Base-by-base conservation (phyloP, 2,888 invertebrate species). In the Rotaria socialis region DNA sequence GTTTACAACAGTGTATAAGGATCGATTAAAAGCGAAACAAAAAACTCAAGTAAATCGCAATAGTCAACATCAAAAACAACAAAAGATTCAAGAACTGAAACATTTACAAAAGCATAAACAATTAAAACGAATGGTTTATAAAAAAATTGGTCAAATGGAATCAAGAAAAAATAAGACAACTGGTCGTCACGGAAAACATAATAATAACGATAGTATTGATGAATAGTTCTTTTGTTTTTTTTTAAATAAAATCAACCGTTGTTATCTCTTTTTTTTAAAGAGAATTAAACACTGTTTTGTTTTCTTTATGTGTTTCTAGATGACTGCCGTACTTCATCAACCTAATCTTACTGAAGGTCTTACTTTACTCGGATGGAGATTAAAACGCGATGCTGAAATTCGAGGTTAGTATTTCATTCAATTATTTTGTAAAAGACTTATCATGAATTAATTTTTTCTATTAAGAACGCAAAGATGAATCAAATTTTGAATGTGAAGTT, bases 31-130 rank as follows among this genome's bases (percentile, higher is more conserved):
- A 60, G 5, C 41, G 14, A 86, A 85, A 60, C 74, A 85, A 75
- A 85, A 85, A 43, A 52, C 50, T 80, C 86, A 86, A 58, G 16
- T 41, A 8, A 43, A 55, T 35, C 52, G 80, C 7, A 85, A 75
- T 35, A 41, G 41, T 58, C 85, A 86, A 50, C 35, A 85, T 52
- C 43, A 85, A 67, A 86, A 86, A 58, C 74, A 85, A 60, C 27
- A 60, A 52, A 74, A 86, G 47, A 80, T 55, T 41, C 35, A 50
- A 58, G 86, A 86, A 41, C 5, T 86, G 22, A 86, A 86, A 85
- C 86, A 80, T n/a, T 58, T 86, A 80, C 85, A 86, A 75, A 86
- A 86, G 41, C 85, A 84, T 60, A 86, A 86, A 60, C 58, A 86
- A 60, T 35, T 86, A 7, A 86, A 86, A 60, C 85, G 80, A 52